Evolutionary conservation across 2,888 invertebrate species (phyloP), one percentile per base, ranked within the genome.

Genomic region (Stenodema calcarata): DNA sequence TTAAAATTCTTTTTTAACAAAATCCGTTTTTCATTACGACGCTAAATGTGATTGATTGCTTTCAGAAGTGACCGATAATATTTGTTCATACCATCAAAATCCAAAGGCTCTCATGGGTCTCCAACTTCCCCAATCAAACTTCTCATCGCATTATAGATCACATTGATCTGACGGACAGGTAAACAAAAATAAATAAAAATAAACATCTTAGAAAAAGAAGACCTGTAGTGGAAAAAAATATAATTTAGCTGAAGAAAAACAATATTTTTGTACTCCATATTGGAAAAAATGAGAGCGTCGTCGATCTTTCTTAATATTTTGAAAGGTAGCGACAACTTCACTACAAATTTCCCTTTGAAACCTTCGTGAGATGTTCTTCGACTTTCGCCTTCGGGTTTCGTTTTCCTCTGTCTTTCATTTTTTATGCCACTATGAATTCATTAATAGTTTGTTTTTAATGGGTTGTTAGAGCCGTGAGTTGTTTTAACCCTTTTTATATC

Each of bases 241-340:
- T 89, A 89, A 90, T 89, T 82, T 82, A 82, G 82, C 70, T 69
- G 82, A 82, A 30, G 47, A 80, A 82, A 69, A 41, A 90, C 89
- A 91, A 91, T 91, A 92, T 91, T 91, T 92, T 91, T 91, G 92
- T 92, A 92, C 92, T 93, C 93, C 93, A 93, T 91, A 92, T 92
- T 93, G 93, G 92, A 93, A 91, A 50, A 92, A 76, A 50, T 50
- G 50, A 50, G 50, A 50, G 18, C 62, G 62, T 30, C 73, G 73
- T 73, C 73, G 73, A 73, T 35, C 73, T 73, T 73, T 41, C 30
- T 28, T 41, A 73, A 41, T 62, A 47, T 62, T 62, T 62, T 62
- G 62, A 62, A 62, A 62, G 62, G 62, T 62, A 62, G 27, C 62
- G 62, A 62, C 62, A 62, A 62, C 62, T 62, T 62, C 62, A 62